Percentiles rank a stretch among this genome's conserved stretches.
These are phyloP conservation scores for Percina caprodes DNA, from an alignment of 2,113 vertebrate genomes.

Conservation along the genomic window DNA sequence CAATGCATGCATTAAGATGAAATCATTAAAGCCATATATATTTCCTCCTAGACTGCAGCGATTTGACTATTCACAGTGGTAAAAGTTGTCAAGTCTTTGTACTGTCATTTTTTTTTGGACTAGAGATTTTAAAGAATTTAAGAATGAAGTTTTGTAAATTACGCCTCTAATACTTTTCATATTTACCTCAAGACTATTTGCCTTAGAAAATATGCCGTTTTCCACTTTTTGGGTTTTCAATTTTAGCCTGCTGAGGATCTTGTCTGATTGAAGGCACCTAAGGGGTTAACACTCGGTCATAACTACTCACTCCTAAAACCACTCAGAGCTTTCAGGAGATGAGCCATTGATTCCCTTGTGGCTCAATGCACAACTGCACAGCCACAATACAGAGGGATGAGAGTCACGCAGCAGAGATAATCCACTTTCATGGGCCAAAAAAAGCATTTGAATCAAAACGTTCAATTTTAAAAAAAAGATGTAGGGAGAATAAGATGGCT, in stretches of 20 bases:
- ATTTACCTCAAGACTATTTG: background rate
- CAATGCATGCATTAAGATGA: conserved; percentile 8
- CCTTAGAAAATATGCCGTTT: background rate
- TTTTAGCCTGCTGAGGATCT: background rate
- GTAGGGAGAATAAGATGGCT: conserved; percentile 20
- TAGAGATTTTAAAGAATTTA: background rate
- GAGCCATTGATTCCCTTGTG: conserved; percentile 70
- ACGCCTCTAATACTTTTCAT: background rate
- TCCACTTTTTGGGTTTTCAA: background rate
- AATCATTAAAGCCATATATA: conserved; percentile 12
- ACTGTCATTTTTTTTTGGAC: background rate
- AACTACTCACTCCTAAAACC: conserved; percentile 48
- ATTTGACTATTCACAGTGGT: background rate
- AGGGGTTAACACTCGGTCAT: conserved; percentile 44
- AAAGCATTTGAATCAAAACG: conserved; percentile 50
- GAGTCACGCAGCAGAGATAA: conserved; percentile 62
- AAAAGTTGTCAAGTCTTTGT: background rate
- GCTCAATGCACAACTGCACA: conserved; percentile 62
- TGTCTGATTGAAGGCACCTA: background rate
- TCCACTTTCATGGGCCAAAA: conserved; percentile 67
- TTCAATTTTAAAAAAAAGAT: conserved; percentile 43
- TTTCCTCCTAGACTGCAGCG: background rate
- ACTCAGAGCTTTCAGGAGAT: conserved; percentile 60
- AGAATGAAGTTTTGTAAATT: background rate
- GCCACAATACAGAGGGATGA: conserved; percentile 50